Evolutionary conservation across 2,113 vertebrate species (phyloP).

Genomic region (Prinia subflava): DNA sequence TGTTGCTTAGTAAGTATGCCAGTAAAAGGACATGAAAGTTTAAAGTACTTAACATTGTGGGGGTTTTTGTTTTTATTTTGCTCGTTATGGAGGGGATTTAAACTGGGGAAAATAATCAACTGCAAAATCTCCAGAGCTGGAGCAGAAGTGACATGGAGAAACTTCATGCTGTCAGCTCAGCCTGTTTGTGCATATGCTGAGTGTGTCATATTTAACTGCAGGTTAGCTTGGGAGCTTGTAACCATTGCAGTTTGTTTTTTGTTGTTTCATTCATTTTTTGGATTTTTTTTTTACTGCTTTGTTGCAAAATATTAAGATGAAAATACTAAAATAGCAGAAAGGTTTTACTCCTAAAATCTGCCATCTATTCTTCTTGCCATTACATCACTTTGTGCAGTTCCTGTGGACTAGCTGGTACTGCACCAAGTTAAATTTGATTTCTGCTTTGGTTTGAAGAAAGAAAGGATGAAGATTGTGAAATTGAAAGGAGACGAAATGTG

Average conservation of each 20-base stretch:
- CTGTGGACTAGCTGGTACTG: neutral
- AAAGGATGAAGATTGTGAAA: neutral
- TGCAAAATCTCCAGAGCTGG: neutral
- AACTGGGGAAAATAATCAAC: neutral
- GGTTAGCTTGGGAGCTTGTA: conserved; percentile 27
- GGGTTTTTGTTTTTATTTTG: neutral
- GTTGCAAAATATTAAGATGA: conserved; percentile 20
- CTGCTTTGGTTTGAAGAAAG: conserved; percentile 5
- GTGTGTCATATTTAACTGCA: conserved; percentile 5
- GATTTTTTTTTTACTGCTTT: neutral
- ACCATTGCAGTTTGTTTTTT: neutral
- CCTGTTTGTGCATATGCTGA: conserved; percentile 31
- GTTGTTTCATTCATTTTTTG: neutral
- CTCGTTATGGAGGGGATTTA: neutral
- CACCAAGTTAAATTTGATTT: neutral
- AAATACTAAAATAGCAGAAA: conserved; percentile 24
- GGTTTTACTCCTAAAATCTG: conserved; percentile 24
- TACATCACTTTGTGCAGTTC: neutral
- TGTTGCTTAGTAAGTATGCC: neutral
- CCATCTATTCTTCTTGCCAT: neutral
- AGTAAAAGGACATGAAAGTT: neutral
- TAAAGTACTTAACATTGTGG: neutral
- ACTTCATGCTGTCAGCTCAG: conserved; percentile 41
- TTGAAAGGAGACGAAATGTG: neutral
- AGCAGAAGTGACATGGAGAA: conserved; percentile 14